Percentiles rank a stretch among this genome's conserved stretches.
phyloP scores from a whole-genome alignment of 2,797 vertebrate genomes.

The Lacerta bilineata region DNA sequence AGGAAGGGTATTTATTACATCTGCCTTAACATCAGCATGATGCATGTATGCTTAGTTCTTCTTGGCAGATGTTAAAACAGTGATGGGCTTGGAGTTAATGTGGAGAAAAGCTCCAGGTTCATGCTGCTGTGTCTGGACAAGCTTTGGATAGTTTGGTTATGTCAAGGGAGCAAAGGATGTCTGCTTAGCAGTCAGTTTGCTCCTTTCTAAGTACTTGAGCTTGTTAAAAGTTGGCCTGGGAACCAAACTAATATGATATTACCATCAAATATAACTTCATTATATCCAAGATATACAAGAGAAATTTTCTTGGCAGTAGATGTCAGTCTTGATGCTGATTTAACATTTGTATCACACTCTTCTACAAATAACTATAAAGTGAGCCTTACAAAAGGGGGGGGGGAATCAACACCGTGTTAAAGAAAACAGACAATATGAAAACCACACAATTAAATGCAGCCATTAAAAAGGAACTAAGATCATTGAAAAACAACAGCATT shows the following conservation, averaged over 20 bases:
- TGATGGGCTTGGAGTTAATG: background rate
- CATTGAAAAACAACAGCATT: background rate
- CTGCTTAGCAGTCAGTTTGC: background rate
- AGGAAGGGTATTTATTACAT: conserved; percentile 28
- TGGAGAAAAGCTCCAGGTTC: background rate
- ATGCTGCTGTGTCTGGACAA: background rate
- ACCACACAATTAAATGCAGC: background rate
- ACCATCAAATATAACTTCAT: background rate
- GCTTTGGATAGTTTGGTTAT: background rate
- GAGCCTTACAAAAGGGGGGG: background rate
- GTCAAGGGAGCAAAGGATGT: background rate
- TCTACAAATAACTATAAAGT: background rate
- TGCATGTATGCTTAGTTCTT: background rate
- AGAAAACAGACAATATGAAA: background rate
- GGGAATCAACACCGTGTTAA: background rate
- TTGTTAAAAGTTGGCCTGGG: background rate
- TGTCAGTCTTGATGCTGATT: background rate
- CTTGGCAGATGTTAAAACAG: background rate
- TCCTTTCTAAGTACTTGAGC: background rate
- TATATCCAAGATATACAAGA: background rate
- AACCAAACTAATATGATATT: background rate
- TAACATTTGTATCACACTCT: background rate
- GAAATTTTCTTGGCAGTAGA: background rate
- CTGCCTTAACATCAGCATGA: background rate
- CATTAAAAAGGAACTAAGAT: background rate